phyloP scores from a whole-genome alignment of 2,888 invertebrate genomes.

The Drymonia ruficornis region DNA sequence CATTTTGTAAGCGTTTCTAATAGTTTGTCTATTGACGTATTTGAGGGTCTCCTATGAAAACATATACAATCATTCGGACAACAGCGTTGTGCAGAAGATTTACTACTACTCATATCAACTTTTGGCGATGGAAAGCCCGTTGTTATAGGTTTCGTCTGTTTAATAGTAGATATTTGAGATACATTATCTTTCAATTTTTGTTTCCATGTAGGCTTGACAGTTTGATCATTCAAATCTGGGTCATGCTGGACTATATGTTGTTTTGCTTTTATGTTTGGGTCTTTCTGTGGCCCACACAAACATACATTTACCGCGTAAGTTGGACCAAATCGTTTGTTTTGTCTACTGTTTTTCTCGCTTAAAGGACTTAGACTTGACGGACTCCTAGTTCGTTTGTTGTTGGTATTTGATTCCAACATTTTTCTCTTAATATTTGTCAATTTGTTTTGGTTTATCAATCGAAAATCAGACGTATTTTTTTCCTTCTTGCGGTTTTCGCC shows the following conservation, averaged over 20 bases:
- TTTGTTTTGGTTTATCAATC: conserved; percentile 8
- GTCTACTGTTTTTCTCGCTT: conserved; percentile 36
- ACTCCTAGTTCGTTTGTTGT: conserved; percentile 23
- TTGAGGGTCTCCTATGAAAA: conserved; percentile 70
- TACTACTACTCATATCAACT: conserved; percentile 23
- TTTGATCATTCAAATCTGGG: conserved; percentile 6
- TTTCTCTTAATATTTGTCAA: conserved; percentile 15
- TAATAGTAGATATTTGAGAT: conserved; percentile 36
- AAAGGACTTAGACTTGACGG: conserved; percentile 13
- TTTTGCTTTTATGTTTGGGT: conserved; percentile 25
- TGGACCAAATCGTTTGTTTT: conserved; percentile 41
- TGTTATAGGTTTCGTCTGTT: conserved; percentile 51
- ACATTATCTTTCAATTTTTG: conserved; percentile 34
- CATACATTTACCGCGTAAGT: conserved; percentile 70
- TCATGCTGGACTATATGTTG: conserved; percentile 12
- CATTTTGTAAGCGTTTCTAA: conserved; percentile 57
- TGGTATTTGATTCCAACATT: conserved; percentile 8
- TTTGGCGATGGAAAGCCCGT: conserved; percentile 27
- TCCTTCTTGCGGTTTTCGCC: conserved; percentile 16
- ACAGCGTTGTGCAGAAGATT: conserved; percentile 20
- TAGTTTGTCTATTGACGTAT: conserved; percentile 66
- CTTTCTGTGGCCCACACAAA: conserved; percentile 54
- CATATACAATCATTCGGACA: conserved; percentile 59
- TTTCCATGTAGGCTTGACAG: conserved; percentile 21
- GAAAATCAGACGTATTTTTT: conserved; percentile 4